A percentile compares a stretch with the other conserved stretches of the same genome.
Conservation (phyloP, 23 tunicate genomes). For the Halocynthia roretzi region DNA sequence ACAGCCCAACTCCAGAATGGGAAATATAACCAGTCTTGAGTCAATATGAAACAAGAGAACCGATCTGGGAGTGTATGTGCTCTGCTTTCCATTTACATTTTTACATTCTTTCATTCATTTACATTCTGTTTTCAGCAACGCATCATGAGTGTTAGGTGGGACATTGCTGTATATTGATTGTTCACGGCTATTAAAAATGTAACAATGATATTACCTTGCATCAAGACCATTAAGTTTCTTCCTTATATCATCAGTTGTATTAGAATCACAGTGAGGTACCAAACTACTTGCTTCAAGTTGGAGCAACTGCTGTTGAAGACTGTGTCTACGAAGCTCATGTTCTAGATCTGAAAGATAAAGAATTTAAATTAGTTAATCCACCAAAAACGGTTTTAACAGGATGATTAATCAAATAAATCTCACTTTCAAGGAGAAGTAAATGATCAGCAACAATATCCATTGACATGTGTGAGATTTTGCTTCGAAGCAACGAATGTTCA, state of each 20-base stretch:
- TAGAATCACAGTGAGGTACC: conserved; percentile 33
- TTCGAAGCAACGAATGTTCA: conserved; percentile 9
- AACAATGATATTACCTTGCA: conserved; percentile 11
- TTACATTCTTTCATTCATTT: too few species aligned
- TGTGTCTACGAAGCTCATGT: conserved; percentile 21
- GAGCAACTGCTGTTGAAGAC: conserved; percentile 44
- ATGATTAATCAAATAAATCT: too few species aligned
- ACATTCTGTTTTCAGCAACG: too few species aligned
- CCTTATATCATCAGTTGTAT: conserved; percentile 29
- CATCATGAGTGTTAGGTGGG: too few species aligned
- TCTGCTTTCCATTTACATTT: too few species aligned
- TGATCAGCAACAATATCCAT: conserved; percentile 3
- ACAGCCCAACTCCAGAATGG: too few species aligned
- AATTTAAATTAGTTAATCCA: neutral
- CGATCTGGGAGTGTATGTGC: too few species aligned
- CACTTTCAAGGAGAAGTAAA: conserved; percentile 10
- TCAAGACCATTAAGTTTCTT: conserved; percentile 19
- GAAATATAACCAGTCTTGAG: too few species aligned
- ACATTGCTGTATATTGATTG: too few species aligned
- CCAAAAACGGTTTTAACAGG: too few species aligned
- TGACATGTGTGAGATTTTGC: neutral
- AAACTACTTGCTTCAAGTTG: conserved; percentile 60
- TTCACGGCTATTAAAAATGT: too few species aligned
- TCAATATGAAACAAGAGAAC: too few species aligned
- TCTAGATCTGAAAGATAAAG: neutral